Evolutionary conservation across 1,140 invertebrate genomes (phyloP), one percentile per base, ranked within the genome.

Genomic region (Diplogasteroides magnus): DNA sequence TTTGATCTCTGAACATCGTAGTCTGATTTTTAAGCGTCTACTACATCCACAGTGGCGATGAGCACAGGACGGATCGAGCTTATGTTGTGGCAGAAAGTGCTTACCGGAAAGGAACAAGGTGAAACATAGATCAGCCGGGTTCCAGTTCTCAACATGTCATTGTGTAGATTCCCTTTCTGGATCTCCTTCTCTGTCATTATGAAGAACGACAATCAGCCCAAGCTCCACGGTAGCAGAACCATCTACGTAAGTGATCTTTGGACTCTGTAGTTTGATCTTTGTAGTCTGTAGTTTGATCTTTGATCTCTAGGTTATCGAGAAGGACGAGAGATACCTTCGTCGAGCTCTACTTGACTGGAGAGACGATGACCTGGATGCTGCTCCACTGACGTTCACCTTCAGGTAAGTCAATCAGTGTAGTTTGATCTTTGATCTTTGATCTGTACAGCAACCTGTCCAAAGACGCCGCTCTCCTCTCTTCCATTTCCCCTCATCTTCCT

Each of bases 41-140:
- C 25, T 83, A 82, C 65, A 61, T 77, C 26, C 80, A 82, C 71
- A 73, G 63, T 48, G 79, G 79, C 2, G 70, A 73, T 32, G 76
- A 83, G 64, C 76, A 74, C 13, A 27, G 67, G 2, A 3, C 37
- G 37, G 64, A 65, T 65, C 64, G 77, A 32, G 67, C 68, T 2
- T 77, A 69, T 66, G 14, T 80, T 1, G 56, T 74, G 2, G 79
- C 80, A 23, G 80, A 82, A 55, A 73, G 71, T 60, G 27, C 76
- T 15, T 67, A 73, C 31, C 55, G 19, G 64, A 2, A 66, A 60
- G 28, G 37, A 76, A 48, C 37, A 19, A 48, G 37, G 37, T 48
- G 19, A 6, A n/a, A n/a, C n/a, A n/a, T n/a, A n/a, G n/a, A n/a
- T n/a, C n/a, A n/a, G n/a, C n/a, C n/a, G n/a, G n/a, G n/a, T n/a